Conservation (phyloP, 2,888 invertebrate genomes). For the Hedychridium roseum region DNA sequence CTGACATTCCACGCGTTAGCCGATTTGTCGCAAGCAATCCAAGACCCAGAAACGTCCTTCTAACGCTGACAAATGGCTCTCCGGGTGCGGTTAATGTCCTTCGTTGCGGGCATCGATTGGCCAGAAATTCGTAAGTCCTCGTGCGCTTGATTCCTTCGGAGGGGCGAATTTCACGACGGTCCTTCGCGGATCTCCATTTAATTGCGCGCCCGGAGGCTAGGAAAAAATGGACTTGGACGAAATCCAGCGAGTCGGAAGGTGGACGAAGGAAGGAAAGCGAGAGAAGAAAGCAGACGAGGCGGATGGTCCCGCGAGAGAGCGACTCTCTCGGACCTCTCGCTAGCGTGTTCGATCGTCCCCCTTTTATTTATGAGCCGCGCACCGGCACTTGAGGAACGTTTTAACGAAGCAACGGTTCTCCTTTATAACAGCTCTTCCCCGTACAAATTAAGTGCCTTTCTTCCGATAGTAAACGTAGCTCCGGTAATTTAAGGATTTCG, state of each 20-base stretch:
- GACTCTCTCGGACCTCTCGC: not conserved
- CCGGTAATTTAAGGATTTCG: slow-evolving; percentile 42
- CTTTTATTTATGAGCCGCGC: slow-evolving; percentile 41
- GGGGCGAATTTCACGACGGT: too few species aligned
- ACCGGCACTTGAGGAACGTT: slow-evolving; percentile 33
- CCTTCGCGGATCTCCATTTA: slow-evolving; percentile 13
- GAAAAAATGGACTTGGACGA: slow-evolving; percentile 11
- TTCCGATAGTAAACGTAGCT: slow-evolving; percentile 42
- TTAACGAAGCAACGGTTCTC: slow-evolving; percentile 40
- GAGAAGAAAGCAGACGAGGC: too few species aligned
- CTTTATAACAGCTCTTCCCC: slow-evolving; percentile 32
- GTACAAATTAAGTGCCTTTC: slow-evolving; percentile 45
- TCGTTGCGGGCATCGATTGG: too few species aligned
- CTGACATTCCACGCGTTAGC: too few species aligned
- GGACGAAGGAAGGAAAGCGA: not conserved
- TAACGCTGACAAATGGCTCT: too few species aligned
- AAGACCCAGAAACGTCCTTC: too few species aligned
- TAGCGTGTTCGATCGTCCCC: slow-evolving; percentile 19
- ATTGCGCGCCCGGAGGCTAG: slow-evolving; percentile 7
- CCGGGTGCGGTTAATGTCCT: too few species aligned
- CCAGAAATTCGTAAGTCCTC: too few species aligned
- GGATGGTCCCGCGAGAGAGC: slow-evolving; percentile 13
- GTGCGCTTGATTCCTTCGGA: too few species aligned
- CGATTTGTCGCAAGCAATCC: too few species aligned
- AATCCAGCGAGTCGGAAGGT: slow-evolving; percentile 2